These are phyloP conservation scores for Trematocara nigrifrons DNA, from an alignment of 2,113 vertebrate genomes.

Conservation along the genomic window DNA sequence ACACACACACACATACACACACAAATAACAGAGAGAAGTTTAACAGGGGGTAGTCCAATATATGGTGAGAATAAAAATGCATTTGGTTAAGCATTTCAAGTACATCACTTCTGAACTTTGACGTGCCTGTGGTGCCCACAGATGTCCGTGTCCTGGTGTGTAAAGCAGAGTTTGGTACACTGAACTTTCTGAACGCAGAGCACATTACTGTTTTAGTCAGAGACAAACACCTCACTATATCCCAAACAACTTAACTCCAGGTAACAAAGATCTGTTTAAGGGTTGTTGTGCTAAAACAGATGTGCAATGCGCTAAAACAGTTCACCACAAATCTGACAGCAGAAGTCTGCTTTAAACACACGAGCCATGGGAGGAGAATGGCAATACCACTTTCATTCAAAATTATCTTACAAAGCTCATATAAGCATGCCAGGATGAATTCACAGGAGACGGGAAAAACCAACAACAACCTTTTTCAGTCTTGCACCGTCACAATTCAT, in stretches of 20 bases:
- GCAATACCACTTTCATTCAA: not conserved
- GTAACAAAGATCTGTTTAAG: not conserved
- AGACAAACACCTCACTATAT: not conserved
- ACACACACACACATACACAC: slow-evolving; percentile 72
- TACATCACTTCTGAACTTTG: slow-evolving; percentile 25
- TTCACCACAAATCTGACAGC: not conserved
- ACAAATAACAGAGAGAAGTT: slow-evolving; percentile 99
- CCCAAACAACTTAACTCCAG: not conserved
- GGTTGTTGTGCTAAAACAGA: not conserved
- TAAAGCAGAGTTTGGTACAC: slow-evolving; percentile 32
- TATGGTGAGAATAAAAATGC: slow-evolving; percentile 67
- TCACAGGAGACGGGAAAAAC: not conserved
- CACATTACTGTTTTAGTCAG: not conserved
- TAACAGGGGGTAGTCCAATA: slow-evolving; percentile 80
- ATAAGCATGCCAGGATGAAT: not conserved
- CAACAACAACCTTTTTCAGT: not conserved
- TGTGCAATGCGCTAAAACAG: not conserved
- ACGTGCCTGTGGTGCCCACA: slow-evolving; percentile 2
- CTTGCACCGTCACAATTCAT: not conserved
- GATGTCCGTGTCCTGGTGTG: slow-evolving; percentile 16
- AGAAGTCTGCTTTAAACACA: slow-evolving; percentile 1
- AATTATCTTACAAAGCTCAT: not conserved
- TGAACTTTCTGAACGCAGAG: not conserved
- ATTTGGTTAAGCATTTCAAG: slow-evolving; percentile 56
- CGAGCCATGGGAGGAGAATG: not conserved